These are phyloP conservation scores for Plebejus argus DNA, from an alignment of 2,888 invertebrate genomes.

Conservation along the genomic window DNA sequence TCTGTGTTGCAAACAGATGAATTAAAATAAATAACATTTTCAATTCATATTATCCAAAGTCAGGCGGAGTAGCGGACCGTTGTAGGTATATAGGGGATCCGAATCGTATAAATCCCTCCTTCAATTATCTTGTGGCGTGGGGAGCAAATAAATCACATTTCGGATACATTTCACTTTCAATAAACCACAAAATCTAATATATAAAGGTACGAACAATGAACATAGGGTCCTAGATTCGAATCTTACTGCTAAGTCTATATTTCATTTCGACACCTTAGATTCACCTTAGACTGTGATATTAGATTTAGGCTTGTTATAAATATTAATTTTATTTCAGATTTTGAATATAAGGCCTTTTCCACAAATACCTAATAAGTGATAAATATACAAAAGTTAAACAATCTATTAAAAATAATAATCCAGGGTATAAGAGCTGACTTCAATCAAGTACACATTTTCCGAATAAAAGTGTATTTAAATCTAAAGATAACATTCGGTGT, in stretches of 20 bases:
- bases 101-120: constrained; percentile 73
- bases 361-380: too few species aligned
- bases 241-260: constrained; percentile 3
- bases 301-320: not conserved
- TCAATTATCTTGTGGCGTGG: constrained; percentile 71
- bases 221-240: constrained; percentile 19
- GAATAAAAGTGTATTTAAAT: not conserved
- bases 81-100: constrained; percentile 62
- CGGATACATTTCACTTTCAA: constrained; percentile 65
- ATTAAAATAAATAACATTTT: constrained; percentile 45
- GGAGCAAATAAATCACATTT: constrained; percentile 69
- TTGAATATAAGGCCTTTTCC: too few species aligned
- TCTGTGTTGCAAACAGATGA: constrained; percentile 34
- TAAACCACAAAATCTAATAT: constrained; percentile 47
- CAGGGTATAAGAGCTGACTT: too few species aligned
- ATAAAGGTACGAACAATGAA: not conserved
- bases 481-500: not conserved
- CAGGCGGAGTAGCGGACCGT: constrained; percentile 46
- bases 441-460: too few species aligned
- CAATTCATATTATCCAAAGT: constrained; percentile 46
- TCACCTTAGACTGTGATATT: not conserved
- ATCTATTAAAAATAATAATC: too few species aligned
- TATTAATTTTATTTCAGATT: not conserved
- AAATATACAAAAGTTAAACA: too few species aligned
- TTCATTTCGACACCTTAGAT: not conserved